Evolutionary conservation across 2,888 invertebrate species (phyloP).

Genomic region (Heliothis peltigera): DNA sequence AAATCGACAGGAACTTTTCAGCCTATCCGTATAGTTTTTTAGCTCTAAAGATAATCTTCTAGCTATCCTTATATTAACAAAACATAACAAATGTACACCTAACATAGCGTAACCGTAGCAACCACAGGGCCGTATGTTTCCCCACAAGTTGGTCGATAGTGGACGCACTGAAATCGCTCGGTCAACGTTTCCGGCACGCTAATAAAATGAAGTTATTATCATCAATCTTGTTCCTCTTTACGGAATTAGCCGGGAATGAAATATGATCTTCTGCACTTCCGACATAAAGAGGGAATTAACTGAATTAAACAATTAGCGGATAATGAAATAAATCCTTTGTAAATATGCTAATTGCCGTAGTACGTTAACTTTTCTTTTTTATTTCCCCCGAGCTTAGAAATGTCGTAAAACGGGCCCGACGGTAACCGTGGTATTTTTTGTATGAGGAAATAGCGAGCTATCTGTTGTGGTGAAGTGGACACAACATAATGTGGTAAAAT

Average conservation of each 20-base stretch:
- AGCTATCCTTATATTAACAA: neutral
- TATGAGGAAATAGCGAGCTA: neutral
- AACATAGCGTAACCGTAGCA: neutral
- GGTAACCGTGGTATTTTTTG: neutral
- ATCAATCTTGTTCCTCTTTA: slow-evolving; percentile 60
- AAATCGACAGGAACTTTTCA: no score
- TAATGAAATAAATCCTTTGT: slow-evolving; percentile 5
- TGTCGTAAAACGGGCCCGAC: neutral
- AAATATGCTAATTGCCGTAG: neutral
- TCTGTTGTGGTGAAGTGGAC: no score
- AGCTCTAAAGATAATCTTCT: no score
- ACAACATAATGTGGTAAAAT: no score
- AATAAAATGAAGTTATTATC: slow-evolving; percentile 61
- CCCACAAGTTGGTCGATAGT: slow-evolving; percentile 28
- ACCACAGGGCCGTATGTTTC: slow-evolving; percentile 30
- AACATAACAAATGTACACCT: neutral
- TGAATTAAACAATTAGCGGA: slow-evolving; percentile 31
- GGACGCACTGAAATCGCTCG: slow-evolving; percentile 44
- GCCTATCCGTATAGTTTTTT: no score
- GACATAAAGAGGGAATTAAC: slow-evolving; percentile 43
- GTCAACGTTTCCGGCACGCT: slow-evolving; percentile 60
- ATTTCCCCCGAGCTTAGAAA: neutral
- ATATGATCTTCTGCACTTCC: slow-evolving; percentile 43
- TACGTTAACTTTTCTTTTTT: neutral
- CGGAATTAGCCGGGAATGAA: slow-evolving; percentile 44